Base-by-base conservation (phyloP, 2,888 invertebrate genomes). In the Andricus quercusramuli region DNA sequence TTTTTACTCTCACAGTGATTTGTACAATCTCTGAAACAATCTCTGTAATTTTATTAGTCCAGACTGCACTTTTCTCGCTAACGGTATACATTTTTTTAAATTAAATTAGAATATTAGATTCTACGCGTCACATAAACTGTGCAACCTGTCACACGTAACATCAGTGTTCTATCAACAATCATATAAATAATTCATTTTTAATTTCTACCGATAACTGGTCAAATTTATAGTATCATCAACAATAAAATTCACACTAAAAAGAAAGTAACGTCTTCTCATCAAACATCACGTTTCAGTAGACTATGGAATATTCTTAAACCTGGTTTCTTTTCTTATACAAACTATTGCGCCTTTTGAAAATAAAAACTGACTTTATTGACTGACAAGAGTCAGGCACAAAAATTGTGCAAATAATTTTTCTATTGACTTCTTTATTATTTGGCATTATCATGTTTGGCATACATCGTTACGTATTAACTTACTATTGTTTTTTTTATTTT, bases 81-180 rank as follows among this genome's bases (percentile, higher is more conserved):
- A 67, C 22, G 15, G n/a, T 67, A 67, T 67, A 67, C 67, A 67
- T 67, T 41, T 67, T 67, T 41, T 15, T 22, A 44, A 41, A 67
- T 41, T 67, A 67, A 67, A 67, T 59, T 59, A 59, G 59, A 59
- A 22, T 59, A 59, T 22, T 59, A 59, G 59, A 59, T 59, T 59
- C n/a, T 59, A 59, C 22, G 11, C 59, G 22, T 22, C 59, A 59
- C 59, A 59, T 22, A 22, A 17, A 59, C 3, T 59, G 22, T n/a
- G 59, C 11, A 59, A 59, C 22, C 59, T 22, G 22, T 22, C 59
- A 59, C 59, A 59, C n/a, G 13, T 13, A 59, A 59, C 59, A 59
- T 59, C 13, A 22, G 59, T 59, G 59, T 22, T 22, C 22, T 59
- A 22, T 59, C 59, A 59, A 59, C 22, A 59, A 59, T 59, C 4